phyloP scores from a whole-genome alignment of 2,888 invertebrate genomes.

The Drosophila incognita region DNA sequence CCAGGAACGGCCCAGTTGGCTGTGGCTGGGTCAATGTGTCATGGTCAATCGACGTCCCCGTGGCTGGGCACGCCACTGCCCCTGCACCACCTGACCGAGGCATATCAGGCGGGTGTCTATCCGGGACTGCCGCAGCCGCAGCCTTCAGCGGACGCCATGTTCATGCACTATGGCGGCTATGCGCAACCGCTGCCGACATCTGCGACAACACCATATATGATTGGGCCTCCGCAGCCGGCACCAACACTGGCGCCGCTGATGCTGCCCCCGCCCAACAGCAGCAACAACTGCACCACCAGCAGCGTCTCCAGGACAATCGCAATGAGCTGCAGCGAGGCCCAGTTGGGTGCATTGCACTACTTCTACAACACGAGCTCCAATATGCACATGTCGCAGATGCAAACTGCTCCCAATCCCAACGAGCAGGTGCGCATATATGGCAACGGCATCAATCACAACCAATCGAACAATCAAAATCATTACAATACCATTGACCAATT shows the following conservation, averaged over 20 bases:
- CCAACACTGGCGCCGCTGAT: conserved; percentile 9
- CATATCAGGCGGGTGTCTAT: conserved; percentile 18
- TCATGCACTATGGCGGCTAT: conserved; percentile 54
- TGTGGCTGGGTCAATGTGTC: conserved; percentile 9
- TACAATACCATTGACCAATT: conserved; percentile 54
- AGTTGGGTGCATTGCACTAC: conserved; percentile 86
- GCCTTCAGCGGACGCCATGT: conserved; percentile 67
- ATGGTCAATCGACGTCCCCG: conserved; percentile 24
- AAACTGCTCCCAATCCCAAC: not conserved
- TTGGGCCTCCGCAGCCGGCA: conserved; percentile 26
- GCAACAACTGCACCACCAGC: conserved; percentile 9
- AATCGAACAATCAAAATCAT: not conserved
- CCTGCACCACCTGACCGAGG: conserved; percentile 35
- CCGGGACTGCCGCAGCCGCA: conserved; percentile 16
- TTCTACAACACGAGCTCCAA: conserved; percentile 90
- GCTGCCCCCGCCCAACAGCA: conserved; percentile 2
- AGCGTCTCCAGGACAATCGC: not conserved
- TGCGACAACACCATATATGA: conserved; percentile 23
- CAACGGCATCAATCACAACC: conserved; percentile 3
- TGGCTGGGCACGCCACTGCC: conserved; percentile 39
- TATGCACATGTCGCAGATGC: conserved; percentile 31
- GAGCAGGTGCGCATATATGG: conserved; percentile 14
- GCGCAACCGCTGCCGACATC: conserved; percentile 31
- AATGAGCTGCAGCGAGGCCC: conserved; percentile 1
- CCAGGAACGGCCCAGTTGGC: not conserved